Evolutionary conservation across 35 echinoderm and acorn worm genomes (phyloP), one percentile per base, ranked within the genome.

Genomic region (Lytechinus variegatus): DNA sequence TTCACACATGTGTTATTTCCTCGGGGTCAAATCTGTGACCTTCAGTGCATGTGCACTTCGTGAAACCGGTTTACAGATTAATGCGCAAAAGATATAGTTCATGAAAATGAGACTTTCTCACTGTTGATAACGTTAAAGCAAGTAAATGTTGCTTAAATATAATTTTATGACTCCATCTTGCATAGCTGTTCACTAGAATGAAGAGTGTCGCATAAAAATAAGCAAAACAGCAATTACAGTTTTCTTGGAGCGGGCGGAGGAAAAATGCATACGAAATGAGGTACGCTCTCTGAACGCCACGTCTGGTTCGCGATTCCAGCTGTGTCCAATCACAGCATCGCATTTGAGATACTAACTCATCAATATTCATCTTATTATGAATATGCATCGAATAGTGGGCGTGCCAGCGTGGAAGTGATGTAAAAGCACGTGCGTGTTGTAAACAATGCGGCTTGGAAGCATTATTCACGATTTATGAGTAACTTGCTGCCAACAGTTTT

Each of bases 251-350:
- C 52, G 27, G 27, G 92, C 27, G 92, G 92, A 54, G n/a, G 92
- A 56, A 57, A 93, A 93, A 93, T 93, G 55, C 92, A 93, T 93
- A 93, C 54, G 8, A 93, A 90, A 90, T 90, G 88, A 90, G 88
- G 88, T 52, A 54, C 88, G 29, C 88, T 44, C 88, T 54, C 29
- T 90, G 88, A 90, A 28, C 92, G 92, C 92, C 92, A 93, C 92
- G 92, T 93, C 92, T 79, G 92, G n/a, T 55, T 54, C 21, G 6
- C 3, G 27, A 54, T 24, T 54, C 14, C 92, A 93, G 92, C 92
- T 93, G 92, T 93, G 55, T 27, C 92, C 92, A 93, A 93, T 93
- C 92, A 93, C 29, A 52, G 2, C 9, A 90, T 90, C 27, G 88
- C 53, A 93, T 55, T 90, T 28, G 11, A 21, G 88, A 51, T 5